phyloP scores from a whole-genome alignment of 2,888 invertebrate genomes.

The Falcaria lacertinaria region DNA sequence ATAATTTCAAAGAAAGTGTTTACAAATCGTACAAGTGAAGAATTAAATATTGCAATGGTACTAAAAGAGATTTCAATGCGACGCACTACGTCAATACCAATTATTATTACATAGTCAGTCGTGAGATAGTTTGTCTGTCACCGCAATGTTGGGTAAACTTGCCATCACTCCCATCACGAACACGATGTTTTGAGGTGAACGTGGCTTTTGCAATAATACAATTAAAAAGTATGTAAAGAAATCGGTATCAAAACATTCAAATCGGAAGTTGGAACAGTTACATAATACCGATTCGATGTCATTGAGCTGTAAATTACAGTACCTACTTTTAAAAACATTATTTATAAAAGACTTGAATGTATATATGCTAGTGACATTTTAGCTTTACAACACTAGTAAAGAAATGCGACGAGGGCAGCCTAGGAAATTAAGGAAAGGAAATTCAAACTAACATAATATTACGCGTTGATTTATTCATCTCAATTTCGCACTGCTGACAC shows the following conservation, averaged over 20 bases:
- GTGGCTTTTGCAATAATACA: slow-evolving; percentile 29
- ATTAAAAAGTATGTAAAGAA: slow-evolving; percentile 3
- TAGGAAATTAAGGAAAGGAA: too few relatives aligned
- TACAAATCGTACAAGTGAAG: too few relatives aligned
- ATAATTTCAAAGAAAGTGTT: too few relatives aligned
- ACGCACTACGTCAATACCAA: slow-evolving; percentile 39
- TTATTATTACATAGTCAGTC: slow-evolving; percentile 34
- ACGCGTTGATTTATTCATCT: too few relatives aligned
- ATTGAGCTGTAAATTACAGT: slow-evolving; percentile 16
- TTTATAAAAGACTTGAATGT: slow-evolving; percentile 18
- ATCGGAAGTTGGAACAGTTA: slow-evolving; percentile 7
- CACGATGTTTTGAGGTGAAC: slow-evolving; percentile 29
- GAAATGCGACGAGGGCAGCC: too few relatives aligned
- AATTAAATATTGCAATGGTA: slow-evolving; percentile 11
- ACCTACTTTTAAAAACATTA: slow-evolving; percentile 18
- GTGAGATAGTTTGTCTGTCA: slow-evolving; percentile 39
- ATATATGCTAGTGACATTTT: slow-evolving; percentile 3
- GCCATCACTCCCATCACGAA: slow-evolving; percentile 23
- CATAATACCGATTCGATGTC: slow-evolving; percentile 17
- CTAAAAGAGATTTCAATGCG: slow-evolving; percentile 23
- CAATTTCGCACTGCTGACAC: too few relatives aligned
- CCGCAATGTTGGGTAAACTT: slow-evolving; percentile 41
- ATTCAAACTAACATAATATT: too few relatives aligned
- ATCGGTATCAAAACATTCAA: too few relatives aligned
- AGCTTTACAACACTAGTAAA: too few relatives aligned